phyloP scores from a whole-genome alignment of 2,797 vertebrate genomes.

The Danio jaintianensis region DNA sequence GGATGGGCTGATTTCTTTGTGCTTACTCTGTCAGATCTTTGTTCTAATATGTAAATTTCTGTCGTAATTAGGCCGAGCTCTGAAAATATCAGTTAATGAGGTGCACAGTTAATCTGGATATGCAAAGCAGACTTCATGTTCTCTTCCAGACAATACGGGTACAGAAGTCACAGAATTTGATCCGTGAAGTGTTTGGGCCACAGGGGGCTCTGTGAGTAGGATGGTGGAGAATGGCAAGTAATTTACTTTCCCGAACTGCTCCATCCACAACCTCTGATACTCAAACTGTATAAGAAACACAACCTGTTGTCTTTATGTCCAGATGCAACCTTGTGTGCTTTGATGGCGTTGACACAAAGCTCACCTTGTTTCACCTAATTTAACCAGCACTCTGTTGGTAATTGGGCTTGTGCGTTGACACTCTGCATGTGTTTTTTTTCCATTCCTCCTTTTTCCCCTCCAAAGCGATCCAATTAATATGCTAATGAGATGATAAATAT shows the following conservation, averaged over 20 bases:
- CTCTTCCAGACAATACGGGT: conserved; percentile 46
- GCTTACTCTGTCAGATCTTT: conserved; percentile 39
- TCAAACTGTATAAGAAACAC: conserved; percentile 7
- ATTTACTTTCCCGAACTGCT: conserved; percentile 72
- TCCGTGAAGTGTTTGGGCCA: conserved; percentile 77
- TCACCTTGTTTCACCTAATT: conserved; percentile 84
- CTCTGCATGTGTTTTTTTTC: conserved; percentile 66
- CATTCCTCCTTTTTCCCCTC: conserved; percentile 74
- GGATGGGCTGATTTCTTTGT: conserved; percentile 28
- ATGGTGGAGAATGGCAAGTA: conserved; percentile 74
- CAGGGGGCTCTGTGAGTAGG: conserved; percentile 76
- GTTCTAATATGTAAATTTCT: conserved; percentile 46
- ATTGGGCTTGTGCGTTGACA: conserved; percentile 73
- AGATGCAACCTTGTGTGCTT: conserved; percentile 5
- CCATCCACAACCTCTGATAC: conserved; percentile 19
- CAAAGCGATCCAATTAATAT: conserved; percentile 99
- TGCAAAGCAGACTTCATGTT: conserved; percentile 73
- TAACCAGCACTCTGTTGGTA: conserved; percentile 85
- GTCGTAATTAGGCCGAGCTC: conserved; percentile 67
- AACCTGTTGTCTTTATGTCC: conserved; percentile 57
- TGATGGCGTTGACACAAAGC: conserved; percentile 69
- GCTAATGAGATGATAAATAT: conserved; percentile 99
- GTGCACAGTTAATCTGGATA: conserved; percentile 83
- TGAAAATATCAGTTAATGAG: conserved; percentile 76
- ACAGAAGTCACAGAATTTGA: conserved; percentile 64